Evolutionary conservation across 2,888 invertebrate species (phyloP).

Genomic region (Amphipyra tragopoginis): DNA sequence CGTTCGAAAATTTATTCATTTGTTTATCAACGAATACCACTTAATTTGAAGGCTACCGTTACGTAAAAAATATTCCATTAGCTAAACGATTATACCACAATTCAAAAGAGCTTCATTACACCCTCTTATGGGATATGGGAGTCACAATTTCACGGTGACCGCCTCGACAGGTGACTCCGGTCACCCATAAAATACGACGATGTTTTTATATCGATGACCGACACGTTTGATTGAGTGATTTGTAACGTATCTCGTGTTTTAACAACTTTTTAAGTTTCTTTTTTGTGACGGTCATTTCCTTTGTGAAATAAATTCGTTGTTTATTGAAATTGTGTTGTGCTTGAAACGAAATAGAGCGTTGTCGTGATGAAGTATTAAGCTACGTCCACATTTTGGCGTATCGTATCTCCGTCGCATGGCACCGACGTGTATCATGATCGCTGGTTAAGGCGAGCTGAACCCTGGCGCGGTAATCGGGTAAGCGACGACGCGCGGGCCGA

Average conservation of each 20-base stretch:
- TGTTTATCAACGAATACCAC: neutral
- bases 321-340: neutral
- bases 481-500: too few relatives aligned
- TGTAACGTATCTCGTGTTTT: conserved; percentile 21
- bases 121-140: conserved; percentile 14
- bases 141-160: conserved; percentile 67
- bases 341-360: too few relatives aligned
- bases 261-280: conserved; percentile 4
- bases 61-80: conserved; percentile 33
- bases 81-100: neutral
- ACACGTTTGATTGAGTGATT: conserved; percentile 42
- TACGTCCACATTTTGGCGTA: too few relatives aligned
- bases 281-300: neutral
- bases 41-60: neutral
- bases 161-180: conserved; percentile 62
- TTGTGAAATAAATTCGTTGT: conserved; percentile 6
- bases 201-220: conserved; percentile 40
- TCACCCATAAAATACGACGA: conserved; percentile 58
- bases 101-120: conserved; percentile 29
- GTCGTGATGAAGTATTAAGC: too few relatives aligned
- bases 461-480: too few relatives aligned
- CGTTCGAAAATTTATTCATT: too few relatives aligned
- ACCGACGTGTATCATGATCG: too few relatives aligned
- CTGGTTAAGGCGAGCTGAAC: too few relatives aligned
- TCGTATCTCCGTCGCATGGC: too few relatives aligned